Evolutionary conservation across 2,797 vertebrate genomes (phyloP), one percentile per base, ranked within the genome.

Genomic region (Varecia variegata): DNA sequence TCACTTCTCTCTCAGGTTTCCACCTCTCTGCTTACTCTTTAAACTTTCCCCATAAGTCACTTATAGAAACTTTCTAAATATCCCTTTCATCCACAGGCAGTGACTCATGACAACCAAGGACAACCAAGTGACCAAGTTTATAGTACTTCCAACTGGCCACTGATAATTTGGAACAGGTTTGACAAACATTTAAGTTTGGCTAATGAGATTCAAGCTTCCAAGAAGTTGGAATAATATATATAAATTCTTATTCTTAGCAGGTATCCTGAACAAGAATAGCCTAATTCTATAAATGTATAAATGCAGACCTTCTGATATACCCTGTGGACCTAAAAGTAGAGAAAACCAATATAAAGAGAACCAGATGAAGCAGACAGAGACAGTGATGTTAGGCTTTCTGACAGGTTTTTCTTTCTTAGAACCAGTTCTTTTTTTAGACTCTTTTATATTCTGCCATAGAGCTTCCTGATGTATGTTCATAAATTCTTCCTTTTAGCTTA

Each of bases 401-500:
- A 50, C 17, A 76, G 23, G n/a, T 8, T 84, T 92, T 65, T 87
- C 50, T 62, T 71, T 76, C 62, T 67, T 80, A 38, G 30, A 71
- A 79, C 8, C 3, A 68, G 25, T 71, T 81, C 7, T 80, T 50
- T 96, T 18, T 23, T 88, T 87, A 94, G 17, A 81, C 1, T 8
- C 7, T 13, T 90, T 94, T 62, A 77, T 56, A 85, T 45, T 43
- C 40, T 77, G 8, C 52, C 43, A 6, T 50, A 20, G 7, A 18
- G 21, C 74, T 93, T 74, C 62, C 45, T 89, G 67, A 65, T 18
- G 77, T 52, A 38, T 15, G 13, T 35, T 90, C 65, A 93, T 81
- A 85, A 92, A 93, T 85, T 90, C 38, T 70, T 89, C 45, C 45
- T 67, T 45, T 90, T 35, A 88, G 32, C 35, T 70, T 93, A 80